phyloP scores from a whole-genome alignment of 2,113 vertebrate genomes.

The Callorhinus ursinus region DNA sequence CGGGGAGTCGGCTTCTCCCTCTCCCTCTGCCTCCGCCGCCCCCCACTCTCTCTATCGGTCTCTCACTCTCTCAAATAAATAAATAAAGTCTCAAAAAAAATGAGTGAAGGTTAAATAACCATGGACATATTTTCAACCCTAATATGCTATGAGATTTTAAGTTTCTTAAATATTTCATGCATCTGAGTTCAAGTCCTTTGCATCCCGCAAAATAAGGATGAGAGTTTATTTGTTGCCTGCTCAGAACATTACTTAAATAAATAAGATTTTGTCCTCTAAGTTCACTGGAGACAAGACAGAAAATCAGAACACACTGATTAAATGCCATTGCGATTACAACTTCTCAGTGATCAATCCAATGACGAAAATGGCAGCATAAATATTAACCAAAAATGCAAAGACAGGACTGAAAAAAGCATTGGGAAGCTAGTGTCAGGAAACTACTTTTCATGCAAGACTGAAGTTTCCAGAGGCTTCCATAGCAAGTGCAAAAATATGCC shows the following conservation, averaged over 20 bases:
- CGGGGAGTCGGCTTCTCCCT: background rate
- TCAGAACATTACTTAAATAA: slow-evolving; percentile 14
- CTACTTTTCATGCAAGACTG: background rate
- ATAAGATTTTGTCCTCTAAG: background rate
- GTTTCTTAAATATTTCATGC: background rate
- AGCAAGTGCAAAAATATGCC: background rate
- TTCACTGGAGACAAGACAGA: background rate
- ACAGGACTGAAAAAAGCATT: background rate
- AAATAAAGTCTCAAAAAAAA: background rate
- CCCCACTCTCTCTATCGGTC: background rate
- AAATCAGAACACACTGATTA: background rate
- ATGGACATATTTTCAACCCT: background rate
- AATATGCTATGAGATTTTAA: background rate
- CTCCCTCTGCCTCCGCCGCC: background rate
- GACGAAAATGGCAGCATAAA: background rate
- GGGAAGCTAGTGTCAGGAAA: background rate
- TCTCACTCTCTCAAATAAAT: background rate
- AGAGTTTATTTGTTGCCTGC: background rate
- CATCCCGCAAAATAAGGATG: background rate
- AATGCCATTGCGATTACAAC: background rate
- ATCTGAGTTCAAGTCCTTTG: background rate
- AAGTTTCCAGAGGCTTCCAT: background rate
- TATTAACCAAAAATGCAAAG: background rate
- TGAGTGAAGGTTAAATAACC: background rate
- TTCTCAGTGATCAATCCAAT: background rate